A percentile compares a stretch with the other conserved stretches of the same genome.
Evolutionary conservation across 2,113 vertebrate species (phyloP).

Genomic region (Grammomys surdaster): DNA sequence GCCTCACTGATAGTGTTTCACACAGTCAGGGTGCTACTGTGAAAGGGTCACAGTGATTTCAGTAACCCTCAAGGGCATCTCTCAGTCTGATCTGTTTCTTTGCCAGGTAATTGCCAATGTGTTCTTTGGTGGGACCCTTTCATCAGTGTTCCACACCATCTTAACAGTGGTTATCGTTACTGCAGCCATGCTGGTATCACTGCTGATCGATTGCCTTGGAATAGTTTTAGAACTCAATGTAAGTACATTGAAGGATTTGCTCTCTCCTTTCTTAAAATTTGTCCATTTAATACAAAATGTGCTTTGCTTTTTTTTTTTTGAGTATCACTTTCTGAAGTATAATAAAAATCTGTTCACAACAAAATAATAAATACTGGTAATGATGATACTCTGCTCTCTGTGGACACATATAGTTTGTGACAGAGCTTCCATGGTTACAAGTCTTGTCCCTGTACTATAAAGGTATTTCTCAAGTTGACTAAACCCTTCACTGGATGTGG

Average conservation of each 20-base stretch:
- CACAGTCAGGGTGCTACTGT: not conserved
- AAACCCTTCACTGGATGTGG: not conserved
- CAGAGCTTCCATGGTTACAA: not conserved
- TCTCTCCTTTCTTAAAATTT: not conserved
- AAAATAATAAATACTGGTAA: slow-evolving; percentile 8
- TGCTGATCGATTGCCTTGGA: slow-evolving; percentile 94
- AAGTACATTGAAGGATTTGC: slow-evolving; percentile 85
- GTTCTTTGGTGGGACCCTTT: slow-evolving; percentile 90
- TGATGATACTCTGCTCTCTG: not conserved
- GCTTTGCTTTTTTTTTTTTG: not conserved
- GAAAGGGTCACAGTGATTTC: slow-evolving; percentile 22
- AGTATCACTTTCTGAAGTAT: not conserved
- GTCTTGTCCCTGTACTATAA: not conserved
- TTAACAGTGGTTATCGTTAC: slow-evolving; percentile 90
- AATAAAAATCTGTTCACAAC: slow-evolving; percentile 48
- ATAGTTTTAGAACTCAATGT: slow-evolving; percentile 96
- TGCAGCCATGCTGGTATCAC: slow-evolving; percentile 89
- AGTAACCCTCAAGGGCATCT: not conserved
- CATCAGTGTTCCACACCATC: slow-evolving; percentile 87
- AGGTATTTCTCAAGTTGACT: not conserved
- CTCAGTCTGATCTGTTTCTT: slow-evolving; percentile 81
- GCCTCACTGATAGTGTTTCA: not conserved
- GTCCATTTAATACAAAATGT: not conserved
- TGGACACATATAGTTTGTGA: not conserved
- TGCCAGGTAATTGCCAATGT: slow-evolving; percentile 93